Evolutionary conservation across 2,113 vertebrate species (phyloP).

Genomic region (Chaetura pelagica): DNA sequence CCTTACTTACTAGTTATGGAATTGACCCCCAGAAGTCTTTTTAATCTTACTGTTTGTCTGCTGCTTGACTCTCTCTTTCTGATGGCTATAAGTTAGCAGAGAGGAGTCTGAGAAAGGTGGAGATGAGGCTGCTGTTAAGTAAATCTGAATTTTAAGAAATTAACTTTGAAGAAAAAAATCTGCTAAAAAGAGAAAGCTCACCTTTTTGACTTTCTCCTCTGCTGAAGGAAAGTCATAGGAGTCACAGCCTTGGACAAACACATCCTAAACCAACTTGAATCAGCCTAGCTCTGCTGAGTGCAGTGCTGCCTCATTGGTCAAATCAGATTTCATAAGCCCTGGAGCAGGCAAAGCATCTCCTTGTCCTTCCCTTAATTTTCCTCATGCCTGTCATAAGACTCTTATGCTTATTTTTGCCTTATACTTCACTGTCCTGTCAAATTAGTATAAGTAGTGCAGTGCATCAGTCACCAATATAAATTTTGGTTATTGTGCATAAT

Average conservation of each 20-base stretch:
- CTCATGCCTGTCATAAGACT: neutral
- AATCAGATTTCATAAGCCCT: neutral
- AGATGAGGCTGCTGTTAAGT: neutral
- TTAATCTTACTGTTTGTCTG: neutral
- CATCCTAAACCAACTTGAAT: neutral
- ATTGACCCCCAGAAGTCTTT: neutral
- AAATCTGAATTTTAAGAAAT: constrained; percentile 16
- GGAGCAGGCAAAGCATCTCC: neutral
- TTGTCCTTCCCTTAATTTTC: neutral
- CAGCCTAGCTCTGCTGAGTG: neutral
- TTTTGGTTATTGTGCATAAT: neutral
- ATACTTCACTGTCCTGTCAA: neutral
- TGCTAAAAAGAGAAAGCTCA: neutral
- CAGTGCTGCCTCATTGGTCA: neutral
- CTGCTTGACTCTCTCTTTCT: neutral
- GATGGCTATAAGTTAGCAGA: neutral
- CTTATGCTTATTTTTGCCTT: neutral
- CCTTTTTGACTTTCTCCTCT: neutral
- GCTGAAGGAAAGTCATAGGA: neutral
- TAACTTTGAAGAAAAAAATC: neutral
- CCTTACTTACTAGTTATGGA: neutral
- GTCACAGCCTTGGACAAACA: neutral
- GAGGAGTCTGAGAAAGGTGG: neutral
- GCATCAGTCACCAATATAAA: neutral
- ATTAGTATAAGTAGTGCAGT: neutral